Evolutionary conservation across 1,140 invertebrate species (phyloP).

Genomic region (Drosophila navojoa): DNA sequence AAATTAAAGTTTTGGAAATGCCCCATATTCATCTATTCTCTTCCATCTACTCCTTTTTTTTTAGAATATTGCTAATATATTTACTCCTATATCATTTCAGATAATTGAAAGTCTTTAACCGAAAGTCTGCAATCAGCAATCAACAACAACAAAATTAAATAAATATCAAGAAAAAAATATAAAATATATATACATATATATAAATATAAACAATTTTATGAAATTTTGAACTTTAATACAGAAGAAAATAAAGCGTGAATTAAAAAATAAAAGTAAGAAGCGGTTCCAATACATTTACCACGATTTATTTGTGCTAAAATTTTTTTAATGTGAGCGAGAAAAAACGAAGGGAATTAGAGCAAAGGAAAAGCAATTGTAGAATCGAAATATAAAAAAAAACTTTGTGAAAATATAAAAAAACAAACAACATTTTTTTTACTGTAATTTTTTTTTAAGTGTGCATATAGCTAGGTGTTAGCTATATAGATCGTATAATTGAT

Average conservation of each 20-base stretch:
- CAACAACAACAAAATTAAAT: constrained; percentile 25
- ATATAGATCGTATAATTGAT: constrained; percentile 7
- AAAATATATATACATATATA: constrained; percentile 25
- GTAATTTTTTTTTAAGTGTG: constrained; percentile 33
- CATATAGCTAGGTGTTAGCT: constrained; percentile 14
- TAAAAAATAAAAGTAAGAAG: constrained; percentile 17
- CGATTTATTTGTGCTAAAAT: constrained; percentile 29
- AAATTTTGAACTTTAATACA: constrained; percentile 1
- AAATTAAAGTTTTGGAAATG: too few relatives aligned
- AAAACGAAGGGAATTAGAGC: constrained; percentile 7
- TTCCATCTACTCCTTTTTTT: not conserved
- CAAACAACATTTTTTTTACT: constrained; percentile 19
- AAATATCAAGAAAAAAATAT: not conserved
- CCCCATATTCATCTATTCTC: not conserved
- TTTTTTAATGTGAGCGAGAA: constrained; percentile 30
- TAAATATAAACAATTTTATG: constrained; percentile 19
- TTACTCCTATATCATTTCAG: constrained; percentile 42
- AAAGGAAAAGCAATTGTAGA: constrained; percentile 30
- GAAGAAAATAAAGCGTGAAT: not conserved
- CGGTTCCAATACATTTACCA: constrained; percentile 24
- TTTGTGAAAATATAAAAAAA: constrained; percentile 17
- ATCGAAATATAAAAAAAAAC: constrained; percentile 12
- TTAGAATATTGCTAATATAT: not conserved
- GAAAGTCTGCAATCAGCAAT: constrained; percentile 68
- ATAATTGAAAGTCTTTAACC: constrained; percentile 36